phyloP scores from a whole-genome alignment of 2,888 invertebrate species.

The Oegoconia quadripuncta region DNA sequence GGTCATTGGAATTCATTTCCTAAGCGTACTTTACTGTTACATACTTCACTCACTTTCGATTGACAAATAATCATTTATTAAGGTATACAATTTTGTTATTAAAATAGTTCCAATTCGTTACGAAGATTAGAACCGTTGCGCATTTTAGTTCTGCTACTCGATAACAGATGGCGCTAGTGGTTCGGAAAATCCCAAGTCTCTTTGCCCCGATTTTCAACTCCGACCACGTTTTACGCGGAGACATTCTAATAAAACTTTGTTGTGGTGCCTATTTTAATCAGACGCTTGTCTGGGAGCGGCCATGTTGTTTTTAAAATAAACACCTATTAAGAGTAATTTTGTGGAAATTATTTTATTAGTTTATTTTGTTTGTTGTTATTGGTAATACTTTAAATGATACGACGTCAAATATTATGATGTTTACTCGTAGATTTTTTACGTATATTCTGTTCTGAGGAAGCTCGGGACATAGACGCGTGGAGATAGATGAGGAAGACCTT shows the following conservation, averaged over 20 bases:
- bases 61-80: background rate
- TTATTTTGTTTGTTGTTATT: no score
- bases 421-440: no score
- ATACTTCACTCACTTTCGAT: background rate
- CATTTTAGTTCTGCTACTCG: conserved; percentile 54
- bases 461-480: no score
- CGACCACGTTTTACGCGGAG: conserved; percentile 44
- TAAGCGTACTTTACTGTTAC: conserved; percentile 26
- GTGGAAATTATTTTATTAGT: background rate
- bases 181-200: conserved; percentile 6
- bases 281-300: conserved; percentile 39
- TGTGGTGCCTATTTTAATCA: conserved; percentile 54
- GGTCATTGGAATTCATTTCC: conserved; percentile 71
- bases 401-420: no score
- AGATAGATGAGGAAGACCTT: no score
- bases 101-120: conserved; percentile 24
- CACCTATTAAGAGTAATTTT: conserved; percentile 13
- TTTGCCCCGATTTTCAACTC: conserved; percentile 35
- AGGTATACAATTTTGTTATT: conserved; percentile 6
- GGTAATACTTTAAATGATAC: no score
- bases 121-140: conserved; percentile 34
- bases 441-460: no score
- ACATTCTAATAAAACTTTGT: conserved; percentile 59
- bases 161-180: conserved; percentile 55
- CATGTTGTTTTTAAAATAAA: conserved; percentile 46